These are phyloP conservation scores for Leptosomus discolor DNA, from an alignment of 2,113 vertebrate species.

Conservation along the genomic window DNA sequence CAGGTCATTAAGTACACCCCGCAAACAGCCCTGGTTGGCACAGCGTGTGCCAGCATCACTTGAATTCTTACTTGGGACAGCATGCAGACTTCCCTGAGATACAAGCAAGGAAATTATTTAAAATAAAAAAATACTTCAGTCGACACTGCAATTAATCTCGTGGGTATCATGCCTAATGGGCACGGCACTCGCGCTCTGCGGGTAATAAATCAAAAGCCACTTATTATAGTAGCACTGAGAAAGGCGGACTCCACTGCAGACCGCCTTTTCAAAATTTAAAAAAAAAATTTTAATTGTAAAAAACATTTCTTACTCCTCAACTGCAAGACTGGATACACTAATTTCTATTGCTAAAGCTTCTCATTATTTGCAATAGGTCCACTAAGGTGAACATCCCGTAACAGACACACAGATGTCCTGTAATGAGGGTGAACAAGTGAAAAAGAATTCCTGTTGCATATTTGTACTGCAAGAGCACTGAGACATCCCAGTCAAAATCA, in stretches of 20 bases:
- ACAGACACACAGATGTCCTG: neutral
- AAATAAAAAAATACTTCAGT: neutral
- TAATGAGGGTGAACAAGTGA: neutral
- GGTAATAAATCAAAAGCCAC: neutral
- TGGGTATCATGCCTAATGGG: neutral
- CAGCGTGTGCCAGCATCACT: fast-evolving
- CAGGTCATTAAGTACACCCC: neutral
- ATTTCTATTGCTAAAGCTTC: neutral
- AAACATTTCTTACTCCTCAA: neutral
- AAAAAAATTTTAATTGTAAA: neutral
- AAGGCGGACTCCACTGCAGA: neutral
- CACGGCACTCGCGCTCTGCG: neutral
- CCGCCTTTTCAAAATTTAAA: neutral
- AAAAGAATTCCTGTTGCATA: neutral
- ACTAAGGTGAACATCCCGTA: neutral
- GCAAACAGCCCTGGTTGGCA: neutral
- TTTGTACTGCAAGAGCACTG: neutral
- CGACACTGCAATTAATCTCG: neutral
- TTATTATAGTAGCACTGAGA: neutral
- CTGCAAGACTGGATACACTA: neutral
- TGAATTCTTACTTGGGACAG: neutral
- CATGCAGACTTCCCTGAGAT: too few species aligned
- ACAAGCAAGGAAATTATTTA: neutral
- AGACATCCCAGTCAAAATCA: neutral
- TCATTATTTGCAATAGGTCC: neutral